Conservation (phyloP, 1,140 invertebrate species). For the Dufourea novaeangliae region DNA sequence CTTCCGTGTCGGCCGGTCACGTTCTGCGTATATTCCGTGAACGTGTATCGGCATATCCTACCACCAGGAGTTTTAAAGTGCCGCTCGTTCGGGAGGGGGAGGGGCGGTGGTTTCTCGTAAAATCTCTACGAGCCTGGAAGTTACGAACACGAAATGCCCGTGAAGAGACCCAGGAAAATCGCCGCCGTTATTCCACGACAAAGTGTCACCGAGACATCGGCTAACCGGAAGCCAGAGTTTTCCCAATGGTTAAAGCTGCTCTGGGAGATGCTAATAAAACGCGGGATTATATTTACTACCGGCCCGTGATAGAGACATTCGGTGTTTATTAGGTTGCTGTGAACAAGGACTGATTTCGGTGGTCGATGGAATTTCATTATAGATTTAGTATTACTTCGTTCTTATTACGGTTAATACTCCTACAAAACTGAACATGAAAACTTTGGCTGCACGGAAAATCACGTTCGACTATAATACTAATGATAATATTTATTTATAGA, state of each 20-base stretch:
- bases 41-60: neutral
- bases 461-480: too few species aligned
- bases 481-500: too few species aligned
- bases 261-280: conserved; percentile 2
- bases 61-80: neutral
- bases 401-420: too few species aligned
- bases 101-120: too few species aligned
- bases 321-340: neutral
- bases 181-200: conserved; percentile 3
- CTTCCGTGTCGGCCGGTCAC: neutral
- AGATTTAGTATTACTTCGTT: too few species aligned
- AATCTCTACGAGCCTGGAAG: neutral
- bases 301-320: neutral
- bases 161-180: neutral
- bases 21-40: neutral
- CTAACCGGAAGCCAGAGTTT: neutral
- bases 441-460: too few species aligned
- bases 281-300: neutral
- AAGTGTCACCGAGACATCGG: neutral
- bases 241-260: neutral
- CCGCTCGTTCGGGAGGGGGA: neutral
- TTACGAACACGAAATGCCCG: neutral
- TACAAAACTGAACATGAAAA: too few species aligned
- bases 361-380: too few species aligned
- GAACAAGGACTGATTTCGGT: too few species aligned